These are phyloP conservation scores for Emys orbicularis DNA, from an alignment of 2,797 vertebrate species.

Conservation along the genomic window DNA sequence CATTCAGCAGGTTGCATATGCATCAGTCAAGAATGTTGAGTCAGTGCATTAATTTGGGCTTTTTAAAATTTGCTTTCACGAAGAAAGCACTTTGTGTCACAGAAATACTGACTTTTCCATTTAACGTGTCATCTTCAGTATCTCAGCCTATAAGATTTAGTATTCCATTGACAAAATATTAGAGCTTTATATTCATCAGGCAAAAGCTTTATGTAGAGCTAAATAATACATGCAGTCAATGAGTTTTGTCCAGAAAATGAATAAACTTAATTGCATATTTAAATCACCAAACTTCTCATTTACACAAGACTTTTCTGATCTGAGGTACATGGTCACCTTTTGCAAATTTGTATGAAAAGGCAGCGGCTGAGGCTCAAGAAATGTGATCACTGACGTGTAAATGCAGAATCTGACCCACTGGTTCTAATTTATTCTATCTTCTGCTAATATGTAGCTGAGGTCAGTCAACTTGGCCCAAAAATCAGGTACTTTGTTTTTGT, in stretches of 20 bases:
- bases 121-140: too few species aligned
- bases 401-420: background rate
- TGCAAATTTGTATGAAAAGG: background rate
- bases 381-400: too few species aligned
- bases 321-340: background rate
- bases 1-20: background rate
- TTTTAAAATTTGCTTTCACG: background rate
- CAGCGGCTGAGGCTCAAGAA: background rate
- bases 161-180: background rate
- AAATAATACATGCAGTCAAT: background rate
- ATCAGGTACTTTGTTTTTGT: background rate
- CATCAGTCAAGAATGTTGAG: background rate
- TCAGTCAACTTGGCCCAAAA: background rate
- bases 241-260: background rate
- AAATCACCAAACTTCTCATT: background rate
- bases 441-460: background rate
- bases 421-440: background rate
- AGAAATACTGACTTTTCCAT: background rate
- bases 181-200: background rate
- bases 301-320: background rate
- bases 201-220: background rate
- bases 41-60: rapidly evolving
- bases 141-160: background rate
- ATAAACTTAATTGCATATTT: background rate
- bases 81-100: background rate